Evolutionary conservation across 2,797 vertebrate species (phyloP).

Genomic region (Malurus splendens): DNA sequence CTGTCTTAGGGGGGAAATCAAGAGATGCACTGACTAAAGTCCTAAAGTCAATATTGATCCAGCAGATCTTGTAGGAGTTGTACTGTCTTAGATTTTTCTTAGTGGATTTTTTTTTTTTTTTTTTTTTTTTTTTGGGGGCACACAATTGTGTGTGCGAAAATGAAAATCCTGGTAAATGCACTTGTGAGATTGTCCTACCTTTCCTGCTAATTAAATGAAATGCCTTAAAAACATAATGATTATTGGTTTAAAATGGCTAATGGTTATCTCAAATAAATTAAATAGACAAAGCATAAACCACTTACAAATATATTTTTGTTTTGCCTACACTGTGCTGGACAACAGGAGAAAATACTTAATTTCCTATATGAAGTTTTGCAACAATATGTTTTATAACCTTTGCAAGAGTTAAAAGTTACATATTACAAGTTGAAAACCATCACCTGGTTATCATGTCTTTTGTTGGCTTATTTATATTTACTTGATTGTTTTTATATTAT

Average conservation of each 20-base stretch:
- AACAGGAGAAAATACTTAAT: neutral
- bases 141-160: neutral
- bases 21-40: neutral
- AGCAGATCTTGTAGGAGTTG: neutral
- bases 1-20: neutral
- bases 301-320: neutral
- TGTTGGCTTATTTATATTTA: neutral
- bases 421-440: neutral
- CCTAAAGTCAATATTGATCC: neutral
- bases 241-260: neutral
- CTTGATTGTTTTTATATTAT: neutral
- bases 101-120: neutral
- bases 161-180: neutral
- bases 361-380: neutral
- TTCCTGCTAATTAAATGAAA: neutral
- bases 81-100: neutral
- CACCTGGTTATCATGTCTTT: neutral
- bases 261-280: neutral
- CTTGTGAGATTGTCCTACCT: neutral
- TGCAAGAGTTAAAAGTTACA: neutral
- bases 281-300: neutral
- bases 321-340: neutral
- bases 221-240: fast-evolving
- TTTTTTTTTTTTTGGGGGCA: too few species aligned
- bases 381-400: neutral